Evolutionary conservation across 1,140 invertebrate species (phyloP), one percentile per base, ranked within the genome.

Genomic region (Drosophila murphyi): DNA sequence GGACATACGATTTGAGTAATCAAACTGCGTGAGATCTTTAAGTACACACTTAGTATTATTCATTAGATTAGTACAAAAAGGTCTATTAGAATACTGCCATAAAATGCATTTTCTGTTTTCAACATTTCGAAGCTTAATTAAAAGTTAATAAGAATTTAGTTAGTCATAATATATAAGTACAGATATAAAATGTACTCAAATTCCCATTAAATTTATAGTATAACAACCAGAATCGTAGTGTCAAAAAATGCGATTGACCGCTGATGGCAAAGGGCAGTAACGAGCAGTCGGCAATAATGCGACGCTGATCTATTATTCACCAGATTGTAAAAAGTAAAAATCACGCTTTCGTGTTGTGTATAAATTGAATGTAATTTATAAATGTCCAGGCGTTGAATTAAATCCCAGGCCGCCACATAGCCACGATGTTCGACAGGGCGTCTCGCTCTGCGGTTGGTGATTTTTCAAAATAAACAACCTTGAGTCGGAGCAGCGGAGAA

Each of bases 401-500:
- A 88, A 89, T 88, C 77, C 85, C 85, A 87, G 79, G 54, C 85
- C 72, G 70, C 80, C 73, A 67, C 80, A 82, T 65, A 65, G 76
- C 79, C 80, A 82, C 82, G 79, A 87, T 61, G 72, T 37, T 61
- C 39, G 12, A 31, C 37, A 45, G 39, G 6, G 29, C 59, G 32
- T 12, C 57, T 37, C 35, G 5, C 54, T 78, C 57, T 72, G 67
- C 59, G 80, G 69, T 77, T 88, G 85, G 85, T 89, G 85, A 88
- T 88, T 88, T 88, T 89, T 88, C 85, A 88, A 88, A 85, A 88
- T 87, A 89, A 89, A 88, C 85, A 88, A 88, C 85, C 85, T 88
- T 89, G 85, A 80, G 83, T 63, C 62, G 60, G 52, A 55, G 56
- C 62, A 28, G 61, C 55, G n/a, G 43, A 67, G 64, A 79, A 67